Evolutionary conservation across 2,113 vertebrate genomes (phyloP).

Genomic region (Tragelaphus strepsiceros): DNA sequence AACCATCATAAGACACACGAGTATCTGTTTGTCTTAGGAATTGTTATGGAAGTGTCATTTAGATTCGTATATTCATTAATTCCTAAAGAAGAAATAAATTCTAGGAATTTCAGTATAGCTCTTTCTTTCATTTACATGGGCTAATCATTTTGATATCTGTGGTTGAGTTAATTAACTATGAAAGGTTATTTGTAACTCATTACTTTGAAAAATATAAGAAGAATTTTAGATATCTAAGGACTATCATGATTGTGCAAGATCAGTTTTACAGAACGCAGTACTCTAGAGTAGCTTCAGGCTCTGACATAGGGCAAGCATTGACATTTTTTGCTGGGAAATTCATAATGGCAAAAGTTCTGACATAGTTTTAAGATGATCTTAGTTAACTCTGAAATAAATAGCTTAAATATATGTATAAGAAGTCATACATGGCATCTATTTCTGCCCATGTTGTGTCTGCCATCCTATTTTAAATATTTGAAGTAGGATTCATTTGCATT

Average conservation of each 20-base stretch:
- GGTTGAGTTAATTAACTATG: not conserved
- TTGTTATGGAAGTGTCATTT: not conserved
- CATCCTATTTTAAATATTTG: not conserved
- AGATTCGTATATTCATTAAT: not conserved
- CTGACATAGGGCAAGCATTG: not conserved
- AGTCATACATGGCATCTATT: not conserved
- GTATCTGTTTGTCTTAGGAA: not conserved
- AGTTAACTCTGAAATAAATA: not conserved
- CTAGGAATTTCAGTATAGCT: not conserved
- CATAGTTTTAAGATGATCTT: not conserved
- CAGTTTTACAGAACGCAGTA: not conserved
- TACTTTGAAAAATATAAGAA: not conserved
- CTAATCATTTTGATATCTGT: not conserved
- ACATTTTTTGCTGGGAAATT: not conserved
- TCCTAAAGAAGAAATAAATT: not conserved
- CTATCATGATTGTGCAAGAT: not conserved
- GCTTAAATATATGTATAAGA: not conserved
- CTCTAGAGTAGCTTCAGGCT: not conserved
- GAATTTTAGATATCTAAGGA: not conserved
- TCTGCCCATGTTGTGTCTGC: not conserved
- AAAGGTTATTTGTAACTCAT: conserved; percentile 3
- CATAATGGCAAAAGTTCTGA: not conserved
- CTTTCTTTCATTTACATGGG: not conserved
- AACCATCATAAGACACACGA: not conserved
- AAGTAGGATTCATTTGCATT: conserved; percentile 34